Conservation (phyloP, 2,113 vertebrate genomes). For the Thermophis baileyi region DNA sequence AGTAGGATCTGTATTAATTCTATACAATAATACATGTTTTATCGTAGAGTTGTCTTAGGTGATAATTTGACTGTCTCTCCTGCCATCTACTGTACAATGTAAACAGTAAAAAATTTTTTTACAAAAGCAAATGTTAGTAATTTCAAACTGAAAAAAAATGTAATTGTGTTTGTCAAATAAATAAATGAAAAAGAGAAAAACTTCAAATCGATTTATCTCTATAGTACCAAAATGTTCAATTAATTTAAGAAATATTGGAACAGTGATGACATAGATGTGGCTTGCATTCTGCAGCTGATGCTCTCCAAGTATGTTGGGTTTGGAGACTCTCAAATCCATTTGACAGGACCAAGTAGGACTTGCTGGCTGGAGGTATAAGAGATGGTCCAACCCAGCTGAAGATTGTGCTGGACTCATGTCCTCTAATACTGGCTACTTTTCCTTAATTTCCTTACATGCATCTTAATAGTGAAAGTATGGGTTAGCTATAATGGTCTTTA, state of each 20-base stretch:
- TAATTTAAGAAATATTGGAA: neutral
- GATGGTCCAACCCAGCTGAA: neutral
- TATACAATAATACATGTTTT: neutral
- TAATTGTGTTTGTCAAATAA: neutral
- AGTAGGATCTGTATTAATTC: neutral
- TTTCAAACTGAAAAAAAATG: neutral
- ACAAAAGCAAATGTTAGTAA: neutral
- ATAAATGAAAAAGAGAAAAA: neutral
- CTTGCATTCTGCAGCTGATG: neutral
- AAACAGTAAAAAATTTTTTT: neutral
- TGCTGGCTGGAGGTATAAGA: neutral
- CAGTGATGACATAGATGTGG: neutral
- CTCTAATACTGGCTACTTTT: neutral
- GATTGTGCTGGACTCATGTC: neutral
- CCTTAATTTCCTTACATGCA: neutral
- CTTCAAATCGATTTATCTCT: neutral
- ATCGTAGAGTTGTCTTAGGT: neutral
- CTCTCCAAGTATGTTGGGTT: neutral
- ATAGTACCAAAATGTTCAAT: neutral
- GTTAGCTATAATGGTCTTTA: neutral
- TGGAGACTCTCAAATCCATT: neutral
- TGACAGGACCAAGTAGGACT: neutral
- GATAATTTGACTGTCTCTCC: neutral
- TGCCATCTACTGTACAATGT: conserved; percentile 6
- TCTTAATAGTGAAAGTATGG: neutral